Evolutionary conservation across 2,113 vertebrate species (phyloP).

Genomic region (Halcyon senegalensis): DNA sequence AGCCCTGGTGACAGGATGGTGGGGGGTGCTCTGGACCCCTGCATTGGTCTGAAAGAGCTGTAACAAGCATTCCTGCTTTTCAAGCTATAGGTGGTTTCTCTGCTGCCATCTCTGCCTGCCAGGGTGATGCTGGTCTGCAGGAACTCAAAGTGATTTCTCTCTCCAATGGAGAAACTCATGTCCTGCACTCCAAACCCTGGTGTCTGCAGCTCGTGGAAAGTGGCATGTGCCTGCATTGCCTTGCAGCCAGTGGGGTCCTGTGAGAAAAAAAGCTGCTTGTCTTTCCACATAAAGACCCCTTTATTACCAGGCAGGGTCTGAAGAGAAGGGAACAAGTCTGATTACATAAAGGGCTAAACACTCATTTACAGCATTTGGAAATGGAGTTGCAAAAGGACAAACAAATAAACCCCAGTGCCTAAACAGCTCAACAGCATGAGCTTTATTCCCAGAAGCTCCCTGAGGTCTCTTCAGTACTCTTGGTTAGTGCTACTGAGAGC

Average conservation of each 20-base stretch:
- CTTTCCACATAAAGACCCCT: background rate
- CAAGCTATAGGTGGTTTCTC: background rate
- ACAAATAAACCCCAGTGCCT: background rate
- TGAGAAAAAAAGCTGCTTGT: background rate
- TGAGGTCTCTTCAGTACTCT: background rate
- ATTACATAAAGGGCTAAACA: background rate
- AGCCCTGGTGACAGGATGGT: fast-evolving
- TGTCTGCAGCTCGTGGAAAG: background rate
- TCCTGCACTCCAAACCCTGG: background rate
- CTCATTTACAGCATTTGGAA: background rate
- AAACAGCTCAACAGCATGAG: background rate
- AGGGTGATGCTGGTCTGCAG: background rate
- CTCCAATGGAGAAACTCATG: background rate
- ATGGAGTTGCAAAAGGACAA: background rate
- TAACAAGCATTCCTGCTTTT: background rate
- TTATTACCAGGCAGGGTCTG: background rate
- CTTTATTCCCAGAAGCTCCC: slow-evolving; percentile 7
- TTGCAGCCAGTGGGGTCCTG: background rate
- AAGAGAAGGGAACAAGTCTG: background rate
- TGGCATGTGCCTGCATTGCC: background rate
- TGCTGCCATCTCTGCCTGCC: background rate
- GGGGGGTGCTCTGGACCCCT: background rate
- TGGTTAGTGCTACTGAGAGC: background rate
- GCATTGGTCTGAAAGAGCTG: background rate
- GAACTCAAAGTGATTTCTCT: background rate